Evolutionary conservation across 2,888 invertebrate species (phyloP), one percentile per base, ranked within the genome.

Genomic region (Conops quadrifasciatus): DNA sequence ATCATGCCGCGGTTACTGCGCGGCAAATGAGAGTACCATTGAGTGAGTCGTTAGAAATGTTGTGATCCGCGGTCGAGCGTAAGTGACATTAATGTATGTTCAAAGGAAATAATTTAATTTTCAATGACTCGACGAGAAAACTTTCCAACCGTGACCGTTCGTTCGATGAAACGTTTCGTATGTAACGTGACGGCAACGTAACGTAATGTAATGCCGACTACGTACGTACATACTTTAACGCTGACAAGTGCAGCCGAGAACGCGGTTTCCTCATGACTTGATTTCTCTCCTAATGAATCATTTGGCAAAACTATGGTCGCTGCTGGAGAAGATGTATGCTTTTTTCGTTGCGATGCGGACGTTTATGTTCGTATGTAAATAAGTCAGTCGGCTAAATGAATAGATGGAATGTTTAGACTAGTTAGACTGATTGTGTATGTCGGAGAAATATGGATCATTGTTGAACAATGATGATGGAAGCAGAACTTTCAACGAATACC

Each of bases 1-100:
- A 70, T 72, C 74, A 74, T 75, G 78, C 74, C 75, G 73, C 76
- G 63, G 71, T 67, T n/a, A n/a, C n/a, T n/a, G n/a, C 70, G 72
- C 72, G 71, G 71, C 70, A 67, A 43, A 15, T 43, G 28, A 47
- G 56, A 72, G 73, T 71, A 74, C 67, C 24, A 64, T 76, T 81
- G 80, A 83, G 83, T 83, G 81, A 83, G 82, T 81, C 83, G 82
- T 83, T 82, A 78, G 76, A 76, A 77, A 75, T 76, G 75, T 76
- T 75, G 77, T 73, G 73, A 74, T 72, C 75, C 72, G 66, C 74
- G 71, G 66, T 72, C 73, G 69, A 75, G 70, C 77, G 73, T 72
- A 74, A 76, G 75, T 77, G 80, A 78, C 81, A 78, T 78, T 82
- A 82, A 82, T 82, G 82, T 82, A 82, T 82, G 81, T 79, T 78